Conservation (phyloP, 2,797 vertebrate species). For the Phalanger gymnotis region DNA sequence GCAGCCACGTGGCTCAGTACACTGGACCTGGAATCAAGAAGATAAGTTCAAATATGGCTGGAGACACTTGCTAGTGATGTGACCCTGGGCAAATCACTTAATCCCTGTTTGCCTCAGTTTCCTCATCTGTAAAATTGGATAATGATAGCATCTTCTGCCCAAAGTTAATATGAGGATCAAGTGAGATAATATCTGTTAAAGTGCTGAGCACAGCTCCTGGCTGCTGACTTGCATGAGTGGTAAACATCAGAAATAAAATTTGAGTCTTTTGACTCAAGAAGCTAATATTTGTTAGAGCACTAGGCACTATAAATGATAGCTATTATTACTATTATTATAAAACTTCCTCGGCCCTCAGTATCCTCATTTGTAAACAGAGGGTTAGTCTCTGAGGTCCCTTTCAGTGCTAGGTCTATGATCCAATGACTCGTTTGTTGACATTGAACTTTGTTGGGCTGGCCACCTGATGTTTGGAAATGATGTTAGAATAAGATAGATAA, state of each 20-base stretch:
- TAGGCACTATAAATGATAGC: no score
- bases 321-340: no score
- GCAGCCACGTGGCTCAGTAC: neutral
- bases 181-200: no score
- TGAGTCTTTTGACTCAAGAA: no score
- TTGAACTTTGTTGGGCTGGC: neutral
- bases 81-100: neutral
- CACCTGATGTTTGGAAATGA: constrained; percentile 32
- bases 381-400: no score
- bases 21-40: neutral
- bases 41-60: neutral
- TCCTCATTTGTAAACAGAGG: no score
- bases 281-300: no score
- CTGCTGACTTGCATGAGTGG: no score
- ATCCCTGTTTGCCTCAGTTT: neutral
- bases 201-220: no score
- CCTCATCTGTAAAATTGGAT: neutral
- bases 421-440: constrained; percentile 3
- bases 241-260: no score
- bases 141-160: neutral
- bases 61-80: neutral
- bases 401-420: no score
- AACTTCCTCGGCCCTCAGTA: no score
- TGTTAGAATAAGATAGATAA: constrained; percentile 10
- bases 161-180: neutral